A percentile compares a stretch with the other conserved stretches of the same genome.
Evolutionary conservation across 2,888 invertebrate species (phyloP).

Genomic region (Perizoma affinitatum): DNA sequence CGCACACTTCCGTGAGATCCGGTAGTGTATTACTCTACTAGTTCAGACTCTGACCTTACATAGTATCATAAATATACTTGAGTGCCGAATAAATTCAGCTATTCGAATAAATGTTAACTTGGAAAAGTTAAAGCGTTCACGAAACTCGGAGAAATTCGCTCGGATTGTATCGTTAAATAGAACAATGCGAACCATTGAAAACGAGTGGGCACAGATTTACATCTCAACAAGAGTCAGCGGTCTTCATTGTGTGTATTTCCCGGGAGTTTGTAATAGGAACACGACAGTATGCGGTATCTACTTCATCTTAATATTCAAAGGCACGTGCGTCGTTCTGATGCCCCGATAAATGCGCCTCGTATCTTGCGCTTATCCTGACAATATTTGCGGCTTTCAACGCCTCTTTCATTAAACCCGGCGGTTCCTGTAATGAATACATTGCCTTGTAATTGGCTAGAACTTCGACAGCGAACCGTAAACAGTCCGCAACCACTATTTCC

Average conservation of each 20-base stretch:
- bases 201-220: conserved; percentile 64
- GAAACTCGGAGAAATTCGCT: conserved; percentile 60
- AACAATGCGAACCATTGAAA: conserved; percentile 66
- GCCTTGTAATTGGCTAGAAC: conserved; percentile 66
- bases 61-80: conserved; percentile 25
- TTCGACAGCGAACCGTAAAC: conserved; percentile 56
- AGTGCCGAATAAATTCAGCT: conserved; percentile 22
- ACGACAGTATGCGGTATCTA: conserved; percentile 63
- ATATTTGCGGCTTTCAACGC: conserved; percentile 57
- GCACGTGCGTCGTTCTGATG: conserved; percentile 72
- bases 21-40: conserved; percentile 32
- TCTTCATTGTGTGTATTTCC: conserved; percentile 61
- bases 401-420: conserved; percentile 60
- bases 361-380: conserved; percentile 68
- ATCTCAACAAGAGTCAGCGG: conserved; percentile 59
- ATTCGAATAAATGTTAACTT: conserved; percentile 28
- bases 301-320: conserved; percentile 53
- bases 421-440: conserved; percentile 73
- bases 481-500: conserved; percentile 32
- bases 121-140: conserved; percentile 43
- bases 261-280: conserved; percentile 53
- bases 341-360: conserved; percentile 71
- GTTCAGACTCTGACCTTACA: background rate
- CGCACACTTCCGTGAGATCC: conserved; percentile 44
- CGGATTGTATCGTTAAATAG: conserved; percentile 64